Evolutionary conservation across 2,888 invertebrate species (phyloP).

Genomic region (Latrodectus hesperus): DNA sequence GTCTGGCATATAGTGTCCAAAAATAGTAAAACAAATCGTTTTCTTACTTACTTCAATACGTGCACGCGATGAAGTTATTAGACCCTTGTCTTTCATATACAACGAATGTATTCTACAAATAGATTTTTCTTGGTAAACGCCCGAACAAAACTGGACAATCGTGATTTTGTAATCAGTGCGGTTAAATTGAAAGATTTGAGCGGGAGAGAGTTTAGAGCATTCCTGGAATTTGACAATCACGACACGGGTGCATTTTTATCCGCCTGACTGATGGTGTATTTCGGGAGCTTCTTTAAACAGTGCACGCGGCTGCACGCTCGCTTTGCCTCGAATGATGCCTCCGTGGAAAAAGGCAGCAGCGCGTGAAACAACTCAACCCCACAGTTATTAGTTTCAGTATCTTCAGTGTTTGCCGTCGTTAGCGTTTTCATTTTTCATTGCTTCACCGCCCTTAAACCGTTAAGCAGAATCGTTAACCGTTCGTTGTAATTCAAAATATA

Average conservation of each 20-base stretch:
- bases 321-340: constrained; percentile 5
- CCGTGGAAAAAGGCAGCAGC: neutral
- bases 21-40: neutral
- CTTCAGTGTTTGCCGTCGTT: neutral
- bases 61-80: neutral
- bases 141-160: neutral
- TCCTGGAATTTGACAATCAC: neutral
- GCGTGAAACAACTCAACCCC: constrained; percentile 1
- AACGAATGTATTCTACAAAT: neutral
- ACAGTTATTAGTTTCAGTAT: too few relatives aligned
- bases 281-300: constrained; percentile 1
- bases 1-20: neutral
- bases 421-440: neutral
- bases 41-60: neutral
- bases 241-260: neutral
- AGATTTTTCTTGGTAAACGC: neutral
- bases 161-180: constrained; percentile 1
- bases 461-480: neutral
- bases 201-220: neutral
- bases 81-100: neutral
- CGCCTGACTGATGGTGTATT: neutral
- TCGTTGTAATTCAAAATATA: too few relatives aligned
- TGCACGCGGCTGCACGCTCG: neutral
- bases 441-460: neutral
- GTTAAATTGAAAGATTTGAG: neutral